Base-by-base conservation (phyloP, 2,113 vertebrate species). In the Lates calcarifer region DNA sequence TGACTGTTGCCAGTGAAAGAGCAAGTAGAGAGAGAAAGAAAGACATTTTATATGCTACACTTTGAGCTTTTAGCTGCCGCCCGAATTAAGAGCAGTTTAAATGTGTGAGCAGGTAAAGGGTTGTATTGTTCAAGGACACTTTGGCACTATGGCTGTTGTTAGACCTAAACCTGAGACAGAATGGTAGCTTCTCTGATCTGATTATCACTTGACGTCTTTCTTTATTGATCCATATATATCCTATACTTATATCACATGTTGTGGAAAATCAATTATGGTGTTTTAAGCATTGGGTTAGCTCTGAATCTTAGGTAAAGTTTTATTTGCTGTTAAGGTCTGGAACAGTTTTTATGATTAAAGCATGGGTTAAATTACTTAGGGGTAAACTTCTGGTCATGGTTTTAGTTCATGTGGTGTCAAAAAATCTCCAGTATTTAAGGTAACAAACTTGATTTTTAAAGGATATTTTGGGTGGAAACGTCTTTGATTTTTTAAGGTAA, bases 1-100 rank as follows among this genome's bases (percentile, higher is more conserved):
- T 71, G 83, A 84, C 88, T 90, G 83, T 13, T 86, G 83, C 75
- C 72, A n/a, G 84, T 83, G 83, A 85, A 80, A 74, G 72, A 74
- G 67, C 66, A 58, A 81, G 49, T 11, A 22, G 69, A 45, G 13
- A 37, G 69, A 65, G 79, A 56, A 45, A 67, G 29, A 71, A 39
- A 61, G 77, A 67, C 33, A 12, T 67, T 74, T 84, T 82, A 78
- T 72, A 76, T 61, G 71, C 73, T 83, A 26, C 31, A 5, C 82
- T 47, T 35, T 35, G 43, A 72, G 80, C 73, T 85, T 75, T 88
- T 69, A 83, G 63, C 81, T 55, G 69, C 61, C 51, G 74, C 51
- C 31, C 18, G 29, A 60, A 26, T 62, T 64, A 45, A 71, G 37
- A 74, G 62, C 18, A 39, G 33, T 71, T 69, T 66, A 71, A 77